These are phyloP conservation scores for Monochamus alternatus DNA, from an alignment of 2,888 invertebrate species.

Conservation along the genomic window DNA sequence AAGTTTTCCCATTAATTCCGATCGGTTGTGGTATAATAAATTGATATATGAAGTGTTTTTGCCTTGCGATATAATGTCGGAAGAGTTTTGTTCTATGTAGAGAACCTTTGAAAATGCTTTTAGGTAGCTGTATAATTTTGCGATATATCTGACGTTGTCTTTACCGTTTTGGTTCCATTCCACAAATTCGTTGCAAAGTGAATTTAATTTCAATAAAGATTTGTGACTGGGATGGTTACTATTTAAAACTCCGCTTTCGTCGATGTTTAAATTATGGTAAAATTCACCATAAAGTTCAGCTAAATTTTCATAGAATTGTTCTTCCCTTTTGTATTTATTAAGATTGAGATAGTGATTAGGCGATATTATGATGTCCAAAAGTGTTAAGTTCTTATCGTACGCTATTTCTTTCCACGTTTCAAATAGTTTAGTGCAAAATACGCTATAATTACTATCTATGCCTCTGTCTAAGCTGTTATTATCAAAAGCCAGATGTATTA, in stretches of 20 bases:
- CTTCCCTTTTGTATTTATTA: constrained; percentile 53
- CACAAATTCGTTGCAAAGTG: constrained; percentile 66
- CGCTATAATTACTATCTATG: constrained; percentile 55
- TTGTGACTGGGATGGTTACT: constrained; percentile 73
- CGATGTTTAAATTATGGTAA: constrained; percentile 49
- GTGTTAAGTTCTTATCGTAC: constrained; percentile 52
- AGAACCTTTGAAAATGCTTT: constrained; percentile 74
- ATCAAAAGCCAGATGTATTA: constrained; percentile 59
- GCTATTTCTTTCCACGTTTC: constrained; percentile 58
- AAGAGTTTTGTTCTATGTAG: constrained; percentile 65
- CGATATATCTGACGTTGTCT: constrained; percentile 67
- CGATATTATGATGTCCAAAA: constrained; percentile 60
- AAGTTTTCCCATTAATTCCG: constrained; percentile 78
- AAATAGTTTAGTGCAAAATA: constrained; percentile 62
- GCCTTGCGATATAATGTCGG: constrained; percentile 63
- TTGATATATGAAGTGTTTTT: constrained; percentile 72
- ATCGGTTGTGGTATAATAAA: constrained; percentile 73
- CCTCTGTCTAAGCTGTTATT: constrained; percentile 53
- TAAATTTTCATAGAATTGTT: constrained; percentile 63
- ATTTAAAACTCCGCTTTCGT: constrained; percentile 69
- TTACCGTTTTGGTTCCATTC: constrained; percentile 22
- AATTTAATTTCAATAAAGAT: constrained; percentile 73
- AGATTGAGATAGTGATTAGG: constrained; percentile 58
- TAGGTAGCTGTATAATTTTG: constrained; percentile 75
- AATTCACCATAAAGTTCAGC: constrained; percentile 73